phyloP scores from a whole-genome alignment of 2,113 vertebrate genomes.

The Ginglymostoma cirratum region DNA sequence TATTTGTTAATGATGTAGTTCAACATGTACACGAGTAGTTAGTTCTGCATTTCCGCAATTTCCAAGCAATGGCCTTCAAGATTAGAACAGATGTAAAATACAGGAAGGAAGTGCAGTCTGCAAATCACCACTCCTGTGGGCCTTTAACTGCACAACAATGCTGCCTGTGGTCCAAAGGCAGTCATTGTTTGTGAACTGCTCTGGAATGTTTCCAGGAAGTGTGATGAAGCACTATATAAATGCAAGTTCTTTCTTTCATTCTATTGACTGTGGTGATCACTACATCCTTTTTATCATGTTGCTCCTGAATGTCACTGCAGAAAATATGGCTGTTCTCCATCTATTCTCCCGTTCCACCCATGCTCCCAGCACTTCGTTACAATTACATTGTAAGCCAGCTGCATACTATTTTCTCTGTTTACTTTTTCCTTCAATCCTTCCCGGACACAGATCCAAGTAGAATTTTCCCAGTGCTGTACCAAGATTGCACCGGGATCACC shows the following conservation, averaged over 20 bases:
- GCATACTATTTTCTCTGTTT: not conserved
- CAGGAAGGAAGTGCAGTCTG: not conserved
- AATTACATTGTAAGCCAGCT: not conserved
- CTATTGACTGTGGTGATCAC: not conserved
- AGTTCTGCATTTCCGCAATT: not conserved
- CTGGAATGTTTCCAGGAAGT: constrained; percentile 7
- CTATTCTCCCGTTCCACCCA: not conserved
- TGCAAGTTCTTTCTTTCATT: not conserved
- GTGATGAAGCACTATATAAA: not conserved
- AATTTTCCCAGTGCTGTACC: not conserved
- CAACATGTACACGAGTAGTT: not conserved
- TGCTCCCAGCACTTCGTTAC: not conserved
- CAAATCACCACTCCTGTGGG: not conserved
- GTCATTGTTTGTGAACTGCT: not conserved
- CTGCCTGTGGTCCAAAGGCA: not conserved
- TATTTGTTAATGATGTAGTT: not conserved
- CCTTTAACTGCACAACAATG: not conserved
- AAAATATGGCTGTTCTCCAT: not conserved
- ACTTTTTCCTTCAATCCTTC: not conserved
- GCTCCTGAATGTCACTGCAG: not conserved
- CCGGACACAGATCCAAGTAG: too few relatives aligned
- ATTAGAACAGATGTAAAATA: not conserved
- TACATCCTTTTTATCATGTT: not conserved
- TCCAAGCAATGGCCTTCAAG: not conserved
- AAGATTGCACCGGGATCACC: not conserved